Evolutionary conservation across 2,888 invertebrate genomes (phyloP), one percentile per base, ranked within the genome.

Genomic region (Nymphalis c-album): DNA sequence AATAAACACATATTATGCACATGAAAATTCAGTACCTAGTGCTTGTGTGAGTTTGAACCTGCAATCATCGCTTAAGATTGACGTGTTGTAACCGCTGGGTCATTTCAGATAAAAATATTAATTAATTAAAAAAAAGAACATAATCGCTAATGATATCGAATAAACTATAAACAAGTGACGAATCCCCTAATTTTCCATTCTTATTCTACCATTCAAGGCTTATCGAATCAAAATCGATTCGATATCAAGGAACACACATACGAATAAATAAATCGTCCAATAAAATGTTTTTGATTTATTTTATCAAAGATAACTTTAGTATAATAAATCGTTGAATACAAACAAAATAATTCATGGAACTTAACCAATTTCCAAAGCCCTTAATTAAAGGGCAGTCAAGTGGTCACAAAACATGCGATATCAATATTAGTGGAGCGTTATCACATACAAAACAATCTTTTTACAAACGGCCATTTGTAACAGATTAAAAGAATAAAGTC

Each of bases 381-480:
- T 66, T 57, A 57, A 61, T 61, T 60, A 57, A 66, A 66, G 60
- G 55, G 53, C 61, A 55, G 53, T 66, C 66, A 57, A 66, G 66
- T 66, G 48, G 31, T 61, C 47, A 48, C 46, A 61, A 66, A 61
- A 68, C 68, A 68, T 71, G 71, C 72, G 63, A 72, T 71, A 69
- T 60, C 63, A 67, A 67, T 72, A 72, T 72, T 72, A 72, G 72
- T 68, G 35, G 18, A 58, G 35, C 26, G 55, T 60, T 65, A 72
- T 69, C 68, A 62, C 16, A 16, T 64, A 58, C 61, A 70, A 64
- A 72, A 69, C 68, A 71, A 67, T 58, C 61, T 55, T 59, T 63
- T 58, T 45, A 61, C 60, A 64, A 64, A 68, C 48, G 40, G 5
- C 55, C 45, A 50, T 68, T 61, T 46, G 61, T 64, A 60, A 61